Evolutionary conservation across 2,113 vertebrate genomes (phyloP), one percentile per base, ranked within the genome.

Genomic region (Mustela lutreola): DNA sequence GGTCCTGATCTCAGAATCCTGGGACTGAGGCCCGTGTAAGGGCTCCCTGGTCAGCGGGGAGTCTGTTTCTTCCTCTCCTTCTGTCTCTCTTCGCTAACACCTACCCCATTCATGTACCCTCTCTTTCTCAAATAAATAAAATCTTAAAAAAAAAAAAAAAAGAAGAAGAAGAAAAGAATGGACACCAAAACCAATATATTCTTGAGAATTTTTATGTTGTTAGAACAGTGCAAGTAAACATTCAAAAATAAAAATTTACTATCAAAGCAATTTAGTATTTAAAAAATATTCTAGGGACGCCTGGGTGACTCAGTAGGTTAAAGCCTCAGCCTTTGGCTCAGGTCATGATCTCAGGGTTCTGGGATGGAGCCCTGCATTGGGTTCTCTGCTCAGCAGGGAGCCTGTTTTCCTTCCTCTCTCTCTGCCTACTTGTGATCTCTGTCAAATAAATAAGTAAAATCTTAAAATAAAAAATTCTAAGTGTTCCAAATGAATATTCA

Each of bases 171-270:
- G 42, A 42, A 42, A 33, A 33, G 31, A 79, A 79, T 33, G 76
- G 48, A 79, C 45, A 85, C 50, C 39, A 91, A 93, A 89, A 89
- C 11, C 15, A 89, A 39, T n/a, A 85, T 28, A 63, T 16, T 91
- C 31, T 76, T 94, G 28, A 96, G 21, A 31, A 58, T 21, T 86
- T 92, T 71, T 60, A 53, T 87, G 14, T 80, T 36, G 62, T 90
- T 65, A 67, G 45, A 83, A 78, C 28, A 91, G 56, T 92, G 15
- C 31, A n/a, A 70, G 28, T 65, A 31, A 65, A 65, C 5, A 94
- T 45, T 15, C 67, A 85, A 95, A 95, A 45, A 94, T 28, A 91
- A 97, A 93, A 86, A 92, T 75, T 95, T 50, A 91, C 3, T 75
- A n/a, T 53, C 48, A 95, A 73, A 89, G 7, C n/a, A 83, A 95